Evolutionary conservation across 2,797 vertebrate species (phyloP).

Genomic region (Discoglossus pictus): DNA sequence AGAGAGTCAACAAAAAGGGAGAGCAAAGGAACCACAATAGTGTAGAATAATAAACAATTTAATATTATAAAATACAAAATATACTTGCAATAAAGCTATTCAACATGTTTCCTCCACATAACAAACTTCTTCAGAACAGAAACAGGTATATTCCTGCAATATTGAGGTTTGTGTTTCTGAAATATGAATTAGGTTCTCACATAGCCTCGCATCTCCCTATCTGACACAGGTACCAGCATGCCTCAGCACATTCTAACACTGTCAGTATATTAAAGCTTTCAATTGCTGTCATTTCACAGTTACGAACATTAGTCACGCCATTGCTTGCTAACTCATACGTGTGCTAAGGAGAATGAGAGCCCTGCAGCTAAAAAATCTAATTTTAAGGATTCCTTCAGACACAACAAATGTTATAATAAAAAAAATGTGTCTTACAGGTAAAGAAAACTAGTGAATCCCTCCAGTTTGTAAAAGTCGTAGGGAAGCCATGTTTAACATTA

Average conservation of each 20-base stretch:
- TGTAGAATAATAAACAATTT: too few species aligned
- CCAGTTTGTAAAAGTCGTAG: too few species aligned
- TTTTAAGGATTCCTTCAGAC: too few species aligned
- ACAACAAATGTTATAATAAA: too few species aligned
- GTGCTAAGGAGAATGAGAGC: neutral
- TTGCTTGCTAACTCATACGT: conserved; percentile 3
- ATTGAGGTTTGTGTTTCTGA: neutral
- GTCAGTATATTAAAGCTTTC: neutral
- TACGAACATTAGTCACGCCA: neutral
- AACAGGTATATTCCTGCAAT: neutral
- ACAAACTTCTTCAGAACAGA: too few species aligned
- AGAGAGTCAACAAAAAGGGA: too few species aligned
- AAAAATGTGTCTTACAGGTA: too few species aligned
- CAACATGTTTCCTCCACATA: too few species aligned
- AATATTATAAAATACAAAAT: too few species aligned
- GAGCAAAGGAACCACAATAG: too few species aligned
- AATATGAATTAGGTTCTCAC: neutral
- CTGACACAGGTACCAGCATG: neutral
- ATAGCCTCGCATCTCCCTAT: neutral
- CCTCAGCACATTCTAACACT: neutral
- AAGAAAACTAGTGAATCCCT: too few species aligned
- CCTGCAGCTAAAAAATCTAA: neutral
- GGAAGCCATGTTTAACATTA: too few species aligned
- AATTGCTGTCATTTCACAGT: neutral
- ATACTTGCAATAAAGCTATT: conserved; percentile 8